Evolutionary conservation across 2,888 invertebrate species (phyloP).

Genomic region (Calameuta filiformis): DNA sequence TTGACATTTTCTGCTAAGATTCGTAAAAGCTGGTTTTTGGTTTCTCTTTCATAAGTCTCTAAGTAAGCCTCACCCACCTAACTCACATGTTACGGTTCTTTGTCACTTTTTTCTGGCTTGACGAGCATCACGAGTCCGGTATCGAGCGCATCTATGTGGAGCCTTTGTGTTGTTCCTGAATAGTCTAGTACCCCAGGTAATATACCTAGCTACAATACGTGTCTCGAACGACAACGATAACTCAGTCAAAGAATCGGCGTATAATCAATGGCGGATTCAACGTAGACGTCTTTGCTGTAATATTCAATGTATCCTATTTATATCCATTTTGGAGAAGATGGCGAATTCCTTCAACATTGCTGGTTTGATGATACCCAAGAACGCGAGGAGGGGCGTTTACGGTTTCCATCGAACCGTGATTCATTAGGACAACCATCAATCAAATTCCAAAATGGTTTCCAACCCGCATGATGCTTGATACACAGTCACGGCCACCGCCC

Average conservation of each 20-base stretch:
- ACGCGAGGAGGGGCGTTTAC: not conserved
- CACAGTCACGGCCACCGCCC: slow-evolving; percentile 28
- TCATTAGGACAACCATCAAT: slow-evolving; percentile 38
- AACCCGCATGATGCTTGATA: slow-evolving; percentile 25
- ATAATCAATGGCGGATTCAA: not conserved
- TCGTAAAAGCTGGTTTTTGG: not conserved
- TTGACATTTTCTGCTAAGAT: not conserved
- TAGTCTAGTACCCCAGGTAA: not conserved
- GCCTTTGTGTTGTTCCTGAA: not conserved
- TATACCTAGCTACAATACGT: not conserved
- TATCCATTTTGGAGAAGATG: not conserved
- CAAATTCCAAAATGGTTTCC: slow-evolving; percentile 29
- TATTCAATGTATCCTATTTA: not conserved
- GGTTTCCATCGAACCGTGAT: slow-evolving; percentile 18
- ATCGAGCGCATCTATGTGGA: not conserved
- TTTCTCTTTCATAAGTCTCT: not conserved
- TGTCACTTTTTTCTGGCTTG: not conserved
- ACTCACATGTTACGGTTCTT: not conserved
- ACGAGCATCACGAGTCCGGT: not conserved
- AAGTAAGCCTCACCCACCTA: not conserved
- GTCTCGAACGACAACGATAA: not conserved
- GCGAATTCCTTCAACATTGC: not conserved
- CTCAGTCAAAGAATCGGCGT: not conserved
- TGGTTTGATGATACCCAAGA: not conserved
- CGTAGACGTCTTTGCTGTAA: not conserved